Base-by-base conservation (phyloP, 2,888 invertebrate genomes). In the Melinaea marsaeus region DNA sequence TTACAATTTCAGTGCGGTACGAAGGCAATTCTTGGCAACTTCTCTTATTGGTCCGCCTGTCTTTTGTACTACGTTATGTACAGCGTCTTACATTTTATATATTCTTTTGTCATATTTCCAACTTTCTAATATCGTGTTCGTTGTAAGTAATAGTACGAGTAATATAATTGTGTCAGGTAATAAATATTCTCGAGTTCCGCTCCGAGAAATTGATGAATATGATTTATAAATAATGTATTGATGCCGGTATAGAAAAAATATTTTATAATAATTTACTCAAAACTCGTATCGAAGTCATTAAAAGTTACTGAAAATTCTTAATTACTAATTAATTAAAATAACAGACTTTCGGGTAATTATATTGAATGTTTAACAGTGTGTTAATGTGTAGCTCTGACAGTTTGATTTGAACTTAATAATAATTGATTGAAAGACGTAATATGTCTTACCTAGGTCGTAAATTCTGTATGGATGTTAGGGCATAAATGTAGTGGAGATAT, bases 11-110 rank as follows among this genome's bases (percentile, higher is more conserved):
- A 76, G 72, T 67, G 72, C 74, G 66, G 74, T 74, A 71, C 75
- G 76, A 74, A 79, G 76, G 80, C 80, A 81, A 80, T 83, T 76
- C 80, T 78, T 77, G 72, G 69, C 72, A 76, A 79, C 74, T 79
- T 78, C 63, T 74, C 79, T 76, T 77, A 80, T 79, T 81, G 78
- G 82, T 79, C 71, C 67, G 68, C 61, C 71, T 73, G 74, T 73
- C 77, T 78, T 78, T 80, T 79, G 75, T 79, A 70, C 68, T 68
- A 71, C 60, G 59, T 59, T 61, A 61, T 60, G 55, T 56, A 56
- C 60, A 48, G 55, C 54, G 60, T 62, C 60, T 51, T 45, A 11
- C 45, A 45, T 51, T 54, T 55, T 11, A 32, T 42, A 13, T 62
- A 62, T 62, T 62, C 58, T 62, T 51, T 51, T 62, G 62, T 62